Base-by-base conservation (phyloP, 2,888 invertebrate genomes). In the Oegoconia quadripuncta region DNA sequence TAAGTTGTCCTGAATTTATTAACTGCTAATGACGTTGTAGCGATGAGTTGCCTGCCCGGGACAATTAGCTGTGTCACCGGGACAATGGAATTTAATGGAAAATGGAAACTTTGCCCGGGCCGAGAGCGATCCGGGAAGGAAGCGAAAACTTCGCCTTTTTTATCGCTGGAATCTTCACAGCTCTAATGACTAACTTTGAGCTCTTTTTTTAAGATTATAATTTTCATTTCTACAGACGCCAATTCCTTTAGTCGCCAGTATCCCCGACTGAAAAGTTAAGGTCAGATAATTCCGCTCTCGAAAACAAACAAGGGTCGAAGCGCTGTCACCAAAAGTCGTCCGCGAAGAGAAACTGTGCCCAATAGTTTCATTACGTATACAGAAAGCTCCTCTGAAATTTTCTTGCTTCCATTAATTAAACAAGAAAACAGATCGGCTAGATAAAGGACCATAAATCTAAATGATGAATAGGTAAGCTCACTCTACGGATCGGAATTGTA, bases 401-500 rank as follows among this genome's bases (percentile, higher is more conserved):
- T 75, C 79, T 75, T 74, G 64, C 74, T 74, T 74, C 71, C 79
- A 80, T 81, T 82, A 81, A 84, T 84, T 84, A 83, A 82, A 81
- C 81, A 80, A 73, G 76, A 79, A 75, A 79, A 72, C 76, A 81
- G 79, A 81, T 81, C 70, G 76, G 66, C 70, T 74, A 78, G 82
- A 81, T 83, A 82, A 77, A 76, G 70, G 75, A 74, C 81, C 66
- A 84, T 86, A 84, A 86, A 84, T 86, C 86, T 83, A 67, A 82
- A 82, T 84, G 84, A 86, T 80, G 77, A 80, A 86, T 84, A 77
- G 83, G 74, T 74, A 64, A 74, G 76, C 74, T 77, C 68, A 68
- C 52, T 60, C 50, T 43, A 55, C 51, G 72, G 74, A 74, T 75
- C 64, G 56, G 78, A 81, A 79, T 79, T 79, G 82, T 79, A 79